Evolutionary conservation across 53 echinoderm and acorn worm genomes (phyloP).

Genomic region (Temnopleurus reevesii): DNA sequence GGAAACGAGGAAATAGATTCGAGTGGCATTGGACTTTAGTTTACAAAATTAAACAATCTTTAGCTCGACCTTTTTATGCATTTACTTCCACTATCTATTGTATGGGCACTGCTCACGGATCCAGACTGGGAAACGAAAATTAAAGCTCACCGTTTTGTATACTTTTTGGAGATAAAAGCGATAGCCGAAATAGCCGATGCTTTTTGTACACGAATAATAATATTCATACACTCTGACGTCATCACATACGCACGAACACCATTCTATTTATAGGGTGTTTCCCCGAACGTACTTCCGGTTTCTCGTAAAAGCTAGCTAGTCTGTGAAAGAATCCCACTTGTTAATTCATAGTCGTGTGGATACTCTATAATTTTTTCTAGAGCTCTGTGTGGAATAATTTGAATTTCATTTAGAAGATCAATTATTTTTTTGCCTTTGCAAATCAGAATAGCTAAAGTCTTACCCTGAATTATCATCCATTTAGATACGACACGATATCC

Average conservation of each 20-base stretch:
- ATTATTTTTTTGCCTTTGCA: no score
- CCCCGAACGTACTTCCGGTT: constrained; percentile 99
- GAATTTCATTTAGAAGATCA: no score
- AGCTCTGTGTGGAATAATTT: no score
- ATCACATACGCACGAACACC: constrained; percentile 84
- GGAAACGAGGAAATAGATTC: no score
- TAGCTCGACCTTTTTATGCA: background rate
- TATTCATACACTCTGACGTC: constrained; percentile 79
- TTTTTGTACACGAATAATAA: constrained; percentile 49
- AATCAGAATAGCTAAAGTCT: no score
- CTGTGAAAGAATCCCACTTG: no score
- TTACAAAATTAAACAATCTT: no score
- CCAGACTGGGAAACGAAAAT: constrained; percentile 24
- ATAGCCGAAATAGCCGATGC: constrained; percentile 26
- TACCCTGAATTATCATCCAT: no score
- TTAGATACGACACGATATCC: no score
- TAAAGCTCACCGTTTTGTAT: constrained; percentile 24
- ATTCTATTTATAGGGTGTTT: constrained; percentile 99
- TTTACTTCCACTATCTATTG: background rate
- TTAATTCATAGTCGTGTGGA: no score
- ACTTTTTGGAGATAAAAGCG: constrained; percentile 33
- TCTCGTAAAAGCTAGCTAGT: constrained; percentile 40
- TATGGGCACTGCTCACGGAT: background rate
- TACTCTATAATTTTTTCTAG: no score
- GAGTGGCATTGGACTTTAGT: no score